A percentile compares a stretch with the other conserved stretches of the same genome.
Conservation (phyloP, 30 jellyfish, hydroid and myxozoan species). For the Hydra vulgaris region DNA sequence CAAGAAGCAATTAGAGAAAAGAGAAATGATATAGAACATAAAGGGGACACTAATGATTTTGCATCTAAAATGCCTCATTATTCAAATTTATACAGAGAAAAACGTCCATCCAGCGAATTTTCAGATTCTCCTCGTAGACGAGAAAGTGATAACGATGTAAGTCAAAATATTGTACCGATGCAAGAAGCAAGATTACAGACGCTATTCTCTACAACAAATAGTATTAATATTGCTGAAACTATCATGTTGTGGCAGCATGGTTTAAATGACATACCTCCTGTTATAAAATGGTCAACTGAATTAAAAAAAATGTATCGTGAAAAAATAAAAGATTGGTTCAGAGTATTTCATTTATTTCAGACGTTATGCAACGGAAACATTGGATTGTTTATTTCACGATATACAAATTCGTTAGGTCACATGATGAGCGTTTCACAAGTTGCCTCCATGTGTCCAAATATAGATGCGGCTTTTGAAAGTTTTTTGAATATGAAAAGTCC, state of each 20-base stretch:
- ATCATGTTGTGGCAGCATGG: slow-evolving; percentile 83
- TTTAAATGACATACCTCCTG: slow-evolving; percentile 66
- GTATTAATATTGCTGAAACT: slow-evolving; percentile 51
- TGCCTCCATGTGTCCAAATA: slow-evolving; percentile 19
- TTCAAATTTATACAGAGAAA: not conserved
- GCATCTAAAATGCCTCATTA: not conserved
- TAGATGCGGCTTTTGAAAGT: not conserved
- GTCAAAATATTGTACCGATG: not conserved
- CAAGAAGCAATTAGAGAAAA: not conserved
- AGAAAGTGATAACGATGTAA: not conserved
- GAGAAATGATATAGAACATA: not conserved
- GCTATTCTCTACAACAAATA: not conserved
- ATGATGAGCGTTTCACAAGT: slow-evolving; percentile 40
- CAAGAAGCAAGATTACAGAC: not conserved
- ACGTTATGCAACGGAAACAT: slow-evolving; percentile 47
- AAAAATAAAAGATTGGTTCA: slow-evolving; percentile 43
- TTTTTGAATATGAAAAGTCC: slow-evolving; percentile 7
- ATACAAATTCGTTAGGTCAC: slow-evolving; percentile 40
- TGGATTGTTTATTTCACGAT: slow-evolving; percentile 36
- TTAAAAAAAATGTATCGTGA: slow-evolving; percentile 38
- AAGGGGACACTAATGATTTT: not conserved
- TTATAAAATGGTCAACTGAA: slow-evolving; percentile 43
- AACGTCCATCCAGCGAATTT: not conserved
- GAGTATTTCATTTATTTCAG: slow-evolving; percentile 35
- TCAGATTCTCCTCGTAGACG: not conserved